Percentiles rank a stretch among this genome's conserved stretches.
Evolutionary conservation across 2,113 vertebrate genomes (phyloP).

Genomic region (Camelus bactrianus): DNA sequence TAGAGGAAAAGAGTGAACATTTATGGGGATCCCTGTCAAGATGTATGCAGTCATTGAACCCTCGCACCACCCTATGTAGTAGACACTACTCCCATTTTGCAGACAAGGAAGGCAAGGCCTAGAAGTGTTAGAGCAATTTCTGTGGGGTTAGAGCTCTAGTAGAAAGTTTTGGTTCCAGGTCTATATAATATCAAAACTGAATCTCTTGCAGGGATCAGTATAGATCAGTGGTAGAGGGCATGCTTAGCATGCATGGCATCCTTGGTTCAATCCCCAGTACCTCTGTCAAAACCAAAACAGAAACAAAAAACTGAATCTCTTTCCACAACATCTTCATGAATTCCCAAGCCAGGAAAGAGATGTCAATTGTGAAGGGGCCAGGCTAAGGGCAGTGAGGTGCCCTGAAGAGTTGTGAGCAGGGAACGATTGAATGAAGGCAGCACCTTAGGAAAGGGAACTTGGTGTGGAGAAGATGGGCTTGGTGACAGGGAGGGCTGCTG

Average conservation of each 20-base stretch:
- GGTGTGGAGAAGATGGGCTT: background rate
- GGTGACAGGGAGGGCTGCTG: background rate
- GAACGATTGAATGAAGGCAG: background rate
- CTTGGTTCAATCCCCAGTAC: too few relatives aligned
- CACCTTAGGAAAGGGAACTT: background rate
- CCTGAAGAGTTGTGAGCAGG: background rate
- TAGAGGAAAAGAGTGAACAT: background rate
- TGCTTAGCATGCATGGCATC: too few relatives aligned
- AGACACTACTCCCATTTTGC: background rate
- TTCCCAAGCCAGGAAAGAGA: background rate
- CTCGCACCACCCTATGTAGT: background rate
- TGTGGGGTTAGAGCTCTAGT: background rate
- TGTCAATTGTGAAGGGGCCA: background rate
- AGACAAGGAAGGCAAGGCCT: background rate
- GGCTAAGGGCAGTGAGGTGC: background rate
- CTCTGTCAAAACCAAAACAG: too few relatives aligned
- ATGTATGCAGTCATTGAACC: conserved; percentile 5
- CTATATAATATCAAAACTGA: background rate
- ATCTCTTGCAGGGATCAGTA: background rate
- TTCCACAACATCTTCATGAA: background rate
- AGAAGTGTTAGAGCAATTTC: conserved; percentile 1
- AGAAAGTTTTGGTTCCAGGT: background rate
- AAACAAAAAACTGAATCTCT: background rate
- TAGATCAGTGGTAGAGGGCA: too few relatives aligned
- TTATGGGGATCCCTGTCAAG: background rate